phyloP scores from a whole-genome alignment of 2,113 vertebrate genomes.

The Saimiri boliviensis region DNA sequence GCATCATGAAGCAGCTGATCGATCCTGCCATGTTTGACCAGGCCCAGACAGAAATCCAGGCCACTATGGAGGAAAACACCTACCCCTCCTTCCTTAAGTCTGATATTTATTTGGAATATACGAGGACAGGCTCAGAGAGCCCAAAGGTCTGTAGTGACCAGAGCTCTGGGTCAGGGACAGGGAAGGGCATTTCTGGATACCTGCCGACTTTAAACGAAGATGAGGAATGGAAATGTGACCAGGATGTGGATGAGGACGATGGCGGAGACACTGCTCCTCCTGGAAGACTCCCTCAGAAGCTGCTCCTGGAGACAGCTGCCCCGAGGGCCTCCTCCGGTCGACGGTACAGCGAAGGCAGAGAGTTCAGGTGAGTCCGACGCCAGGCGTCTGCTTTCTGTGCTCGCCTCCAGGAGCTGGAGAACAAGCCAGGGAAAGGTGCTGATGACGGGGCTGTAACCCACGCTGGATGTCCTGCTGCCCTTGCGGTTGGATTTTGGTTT shows the following conservation, averaged over 20 bases:
- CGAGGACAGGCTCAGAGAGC: constrained; percentile 94
- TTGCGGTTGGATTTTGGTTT: background rate
- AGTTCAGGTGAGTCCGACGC: constrained; percentile 91
- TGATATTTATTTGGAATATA: constrained; percentile 97
- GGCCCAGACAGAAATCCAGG: constrained; percentile 97
- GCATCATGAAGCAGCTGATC: constrained; percentile 92
- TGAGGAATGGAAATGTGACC: constrained; percentile 94
- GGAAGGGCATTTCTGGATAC: constrained; percentile 90
- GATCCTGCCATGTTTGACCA: constrained; percentile 98
- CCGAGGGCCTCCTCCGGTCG: constrained; percentile 85
- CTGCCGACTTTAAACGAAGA: constrained; percentile 94
- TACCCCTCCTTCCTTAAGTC: constrained; percentile 98
- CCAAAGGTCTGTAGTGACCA: constrained; percentile 93
- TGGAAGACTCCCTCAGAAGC: constrained; percentile 90
- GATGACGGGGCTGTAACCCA: background rate
- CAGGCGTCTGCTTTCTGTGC: background rate
- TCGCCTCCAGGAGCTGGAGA: constrained; percentile 14
- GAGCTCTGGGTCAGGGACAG: constrained; percentile 90
- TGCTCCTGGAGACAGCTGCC: constrained; percentile 90
- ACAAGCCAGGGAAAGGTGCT: background rate
- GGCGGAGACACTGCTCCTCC: constrained; percentile 85
- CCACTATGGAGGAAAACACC: constrained; percentile 96
- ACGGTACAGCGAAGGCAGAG: constrained; percentile 91
- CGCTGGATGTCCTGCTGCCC: background rate
- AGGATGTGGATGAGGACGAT: constrained; percentile 83